Conservation (phyloP, 2,797 vertebrate species). For the Gymnothorax javanicus region DNA sequence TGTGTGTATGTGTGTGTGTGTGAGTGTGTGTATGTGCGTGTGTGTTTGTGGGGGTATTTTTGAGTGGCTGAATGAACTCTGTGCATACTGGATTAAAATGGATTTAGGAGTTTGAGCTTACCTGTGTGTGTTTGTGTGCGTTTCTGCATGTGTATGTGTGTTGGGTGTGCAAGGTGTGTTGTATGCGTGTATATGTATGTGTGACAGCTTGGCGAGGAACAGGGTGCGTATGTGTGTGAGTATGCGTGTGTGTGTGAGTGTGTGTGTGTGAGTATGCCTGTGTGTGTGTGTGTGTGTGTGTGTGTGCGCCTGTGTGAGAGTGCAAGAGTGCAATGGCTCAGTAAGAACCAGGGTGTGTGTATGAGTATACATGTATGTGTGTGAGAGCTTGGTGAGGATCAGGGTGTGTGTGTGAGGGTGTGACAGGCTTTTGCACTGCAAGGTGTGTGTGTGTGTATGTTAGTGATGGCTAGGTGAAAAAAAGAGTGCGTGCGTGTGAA, state of each 20-base stretch:
- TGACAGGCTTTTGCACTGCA: background rate
- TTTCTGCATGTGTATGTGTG: background rate
- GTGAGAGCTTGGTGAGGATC: background rate
- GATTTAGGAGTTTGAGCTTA: too few species aligned
- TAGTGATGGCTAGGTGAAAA: background rate
- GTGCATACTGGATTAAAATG: too few species aligned
- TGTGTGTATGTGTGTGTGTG: too few species aligned
- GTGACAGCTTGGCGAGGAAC: background rate
- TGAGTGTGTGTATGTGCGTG: too few species aligned
- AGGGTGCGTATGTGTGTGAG: background rate
- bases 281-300: background rate
- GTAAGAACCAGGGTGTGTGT: slow-evolving; percentile 24
- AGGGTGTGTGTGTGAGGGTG: background rate
- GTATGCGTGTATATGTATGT: background rate
- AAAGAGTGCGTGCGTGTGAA: background rate
- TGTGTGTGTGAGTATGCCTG: too few species aligned
- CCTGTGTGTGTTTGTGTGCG: too few species aligned
- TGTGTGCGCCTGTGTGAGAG: background rate
- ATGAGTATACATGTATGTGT: background rate
- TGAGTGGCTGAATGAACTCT: too few species aligned
- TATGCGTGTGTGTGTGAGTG: background rate
- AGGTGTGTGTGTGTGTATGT: background rate
- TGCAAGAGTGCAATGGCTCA: background rate
- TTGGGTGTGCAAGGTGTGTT: too few species aligned
- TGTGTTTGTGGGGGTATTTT: too few species aligned